phyloP scores from a whole-genome alignment of 2,888 invertebrate species.

The Drosophila phalerata region DNA sequence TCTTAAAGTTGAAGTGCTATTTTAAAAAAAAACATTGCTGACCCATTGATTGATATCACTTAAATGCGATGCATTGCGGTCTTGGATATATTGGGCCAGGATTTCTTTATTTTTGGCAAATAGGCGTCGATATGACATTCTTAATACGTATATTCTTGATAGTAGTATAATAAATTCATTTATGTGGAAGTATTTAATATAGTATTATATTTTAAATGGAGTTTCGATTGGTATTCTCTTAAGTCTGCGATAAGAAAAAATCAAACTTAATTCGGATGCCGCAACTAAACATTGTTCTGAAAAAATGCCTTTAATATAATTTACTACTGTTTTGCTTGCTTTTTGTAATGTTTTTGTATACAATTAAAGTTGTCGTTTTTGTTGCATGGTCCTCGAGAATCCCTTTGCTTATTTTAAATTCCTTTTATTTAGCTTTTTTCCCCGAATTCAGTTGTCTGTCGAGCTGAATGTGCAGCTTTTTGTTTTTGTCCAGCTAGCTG shows the following conservation, averaged over 20 bases:
- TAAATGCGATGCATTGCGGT: no score
- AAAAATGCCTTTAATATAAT: constrained; percentile 12
- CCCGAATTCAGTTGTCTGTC: background rate
- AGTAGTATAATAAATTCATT: background rate
- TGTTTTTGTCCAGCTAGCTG: constrained; percentile 6
- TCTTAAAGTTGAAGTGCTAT: constrained; percentile 31
- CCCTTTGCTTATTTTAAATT: constrained; percentile 47
- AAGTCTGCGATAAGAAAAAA: no score
- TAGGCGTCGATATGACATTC: no score
- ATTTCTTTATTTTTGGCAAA: no score
- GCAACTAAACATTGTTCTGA: constrained; percentile 48
- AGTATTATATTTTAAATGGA: background rate
- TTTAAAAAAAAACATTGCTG: constrained; percentile 31
- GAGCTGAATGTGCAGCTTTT: background rate
- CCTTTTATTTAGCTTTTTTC: constrained; percentile 34
- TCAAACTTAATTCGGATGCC: constrained; percentile 37
- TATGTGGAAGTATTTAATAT: background rate
- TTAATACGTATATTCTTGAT: background rate
- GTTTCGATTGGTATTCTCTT: background rate
- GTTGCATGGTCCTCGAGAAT: constrained; percentile 10
- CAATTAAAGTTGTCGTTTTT: background rate
- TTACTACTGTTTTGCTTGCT: background rate
- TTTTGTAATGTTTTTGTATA: background rate
- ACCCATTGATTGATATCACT: no score
- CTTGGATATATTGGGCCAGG: no score